Evolutionary conservation across 2,888 invertebrate genomes (phyloP).

Genomic region (Tachina lurida): DNA sequence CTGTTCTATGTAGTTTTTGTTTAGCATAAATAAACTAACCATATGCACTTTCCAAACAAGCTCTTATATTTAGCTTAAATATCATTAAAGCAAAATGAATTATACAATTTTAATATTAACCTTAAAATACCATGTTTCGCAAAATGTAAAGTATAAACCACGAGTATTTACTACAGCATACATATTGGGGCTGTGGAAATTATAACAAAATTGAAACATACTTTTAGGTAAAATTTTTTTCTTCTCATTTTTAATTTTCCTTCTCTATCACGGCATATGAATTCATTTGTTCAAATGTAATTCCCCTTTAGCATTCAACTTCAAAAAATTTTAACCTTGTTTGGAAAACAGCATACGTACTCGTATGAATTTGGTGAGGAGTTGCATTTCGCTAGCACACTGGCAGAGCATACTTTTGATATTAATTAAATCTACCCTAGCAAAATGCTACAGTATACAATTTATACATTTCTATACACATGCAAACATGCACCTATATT

Average conservation of each 20-base stretch:
- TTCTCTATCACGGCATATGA: neutral
- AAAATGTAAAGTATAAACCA: neutral
- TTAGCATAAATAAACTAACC: too few relatives aligned
- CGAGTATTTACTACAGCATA: neutral
- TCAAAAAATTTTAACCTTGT: constrained; percentile 58
- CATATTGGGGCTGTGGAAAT: constrained; percentile 1
- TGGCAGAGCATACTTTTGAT: constrained; percentile 31
- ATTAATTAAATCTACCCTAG: constrained; percentile 64
- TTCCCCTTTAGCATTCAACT: constrained; percentile 56
- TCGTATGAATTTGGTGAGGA: neutral
- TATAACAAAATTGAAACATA: constrained; percentile 15
- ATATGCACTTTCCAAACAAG: too few relatives aligned
- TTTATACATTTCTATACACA: neutral
- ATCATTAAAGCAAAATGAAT: constrained; percentile 9
- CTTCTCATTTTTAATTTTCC: neutral
- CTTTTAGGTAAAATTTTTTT: constrained; percentile 24
- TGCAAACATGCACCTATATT: too few relatives aligned
- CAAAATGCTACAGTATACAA: constrained; percentile 23
- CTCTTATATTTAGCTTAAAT: too few relatives aligned
- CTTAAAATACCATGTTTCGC: neutral
- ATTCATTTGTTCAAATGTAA: constrained; percentile 5
- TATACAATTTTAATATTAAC: neutral
- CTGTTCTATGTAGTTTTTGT: too few relatives aligned
- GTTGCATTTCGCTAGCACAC: neutral
- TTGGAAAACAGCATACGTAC: neutral